These are phyloP conservation scores for Tinamus major DNA, from an alignment of 2,797 vertebrate genomes.

Conservation along the genomic window DNA sequence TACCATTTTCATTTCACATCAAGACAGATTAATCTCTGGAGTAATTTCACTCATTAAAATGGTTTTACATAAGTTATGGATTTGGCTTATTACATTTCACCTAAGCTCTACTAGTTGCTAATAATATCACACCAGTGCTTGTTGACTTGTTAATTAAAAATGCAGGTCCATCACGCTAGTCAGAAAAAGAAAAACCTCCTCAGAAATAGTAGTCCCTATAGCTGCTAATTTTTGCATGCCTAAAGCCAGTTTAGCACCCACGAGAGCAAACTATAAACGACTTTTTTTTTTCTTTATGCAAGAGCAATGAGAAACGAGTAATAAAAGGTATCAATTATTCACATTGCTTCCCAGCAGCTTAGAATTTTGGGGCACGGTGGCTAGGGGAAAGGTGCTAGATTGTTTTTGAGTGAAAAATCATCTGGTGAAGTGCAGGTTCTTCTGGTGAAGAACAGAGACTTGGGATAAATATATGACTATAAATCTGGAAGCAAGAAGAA, in stretches of 20 bases:
- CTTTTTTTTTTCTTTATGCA: constrained; percentile 71
- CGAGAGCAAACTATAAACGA: constrained; percentile 66
- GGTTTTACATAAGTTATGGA: not conserved
- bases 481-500: not conserved
- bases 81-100: constrained; percentile 16
- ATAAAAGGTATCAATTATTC: constrained; percentile 79
- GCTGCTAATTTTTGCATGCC: constrained; percentile 62
- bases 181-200: not conserved
- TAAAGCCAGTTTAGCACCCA: constrained; percentile 49
- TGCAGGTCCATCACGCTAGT: constrained; percentile 56
- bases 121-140: not conserved
- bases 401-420: constrained; percentile 5
- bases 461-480: not conserved
- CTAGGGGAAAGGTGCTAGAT: not conserved
- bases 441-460: not conserved
- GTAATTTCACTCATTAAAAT: constrained; percentile 39
- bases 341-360: constrained; percentile 67
- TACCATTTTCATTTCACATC: not conserved
- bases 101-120: not conserved
- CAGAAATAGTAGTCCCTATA: constrained; percentile 27
- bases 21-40: constrained; percentile 5
- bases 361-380: constrained; percentile 34
- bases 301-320: constrained; percentile 69
- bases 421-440: not conserved
- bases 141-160: constrained; percentile 66